Evolutionary conservation across 1,140 invertebrate species (phyloP), one percentile per base, ranked within the genome.

Genomic region (Catajapyx aquilonaris): DNA sequence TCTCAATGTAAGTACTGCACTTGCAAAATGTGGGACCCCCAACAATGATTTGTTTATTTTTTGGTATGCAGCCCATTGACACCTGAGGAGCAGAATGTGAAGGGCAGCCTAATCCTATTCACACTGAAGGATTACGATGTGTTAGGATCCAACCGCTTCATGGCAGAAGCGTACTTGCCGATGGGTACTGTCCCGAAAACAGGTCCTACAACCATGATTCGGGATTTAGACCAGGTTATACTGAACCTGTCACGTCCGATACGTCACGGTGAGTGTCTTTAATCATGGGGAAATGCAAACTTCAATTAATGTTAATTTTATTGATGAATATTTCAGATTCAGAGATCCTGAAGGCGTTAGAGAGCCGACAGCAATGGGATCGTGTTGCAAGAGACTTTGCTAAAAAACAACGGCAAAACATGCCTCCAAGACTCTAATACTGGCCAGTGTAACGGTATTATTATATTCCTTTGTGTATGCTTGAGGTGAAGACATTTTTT

Each of bases 91-190:
- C 72, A 71, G 37, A 59, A 64, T 2, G 52, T 65, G 2, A 51
- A 69, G 35, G 69, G 87, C 47, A 85, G 74, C 1, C 60, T 90
- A 35, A 56, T 96, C 35, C 64, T 81, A 40, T 85, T 96, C 49
- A 79, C 83, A 43, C 62, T 95, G 0, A 96, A 96, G 61, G 91
- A 97, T 56, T 85, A 93, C 56, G 88, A 96, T 55, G 74, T 93
- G 51, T 70, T 88, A 51, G 76, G 81, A 34, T 73, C 78, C 47
- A 88, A 88, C 52, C 83, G 88, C 54, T 93, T 93, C 60, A 74
- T 93, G 44, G 87, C 85, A 5, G 91, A 96, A 60, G 80, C 81
- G 16, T 94, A 85, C 59, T 52, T 93, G 9, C 66, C 74, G 44
- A 78, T 87, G 49, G 66, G 61, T 30, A 74, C 81, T 46, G 66